Evolutionary conservation across 2,113 vertebrate species (phyloP).

Genomic region (Psittacara wagleri): DNA sequence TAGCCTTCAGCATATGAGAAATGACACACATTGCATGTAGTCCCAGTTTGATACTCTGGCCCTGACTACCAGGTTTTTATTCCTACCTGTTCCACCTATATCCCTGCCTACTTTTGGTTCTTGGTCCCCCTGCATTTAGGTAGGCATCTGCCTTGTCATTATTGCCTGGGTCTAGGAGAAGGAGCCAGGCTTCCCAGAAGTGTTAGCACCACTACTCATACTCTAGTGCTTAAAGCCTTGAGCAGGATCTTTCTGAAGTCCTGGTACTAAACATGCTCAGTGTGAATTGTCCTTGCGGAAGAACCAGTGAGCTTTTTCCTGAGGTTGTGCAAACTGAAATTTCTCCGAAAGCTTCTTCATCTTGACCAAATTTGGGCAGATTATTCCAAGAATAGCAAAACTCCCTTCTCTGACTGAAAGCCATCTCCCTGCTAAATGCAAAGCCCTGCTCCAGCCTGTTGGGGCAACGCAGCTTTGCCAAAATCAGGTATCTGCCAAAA

Average conservation of each 20-base stretch:
- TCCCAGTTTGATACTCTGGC: background rate
- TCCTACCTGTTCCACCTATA: background rate
- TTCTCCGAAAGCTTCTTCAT: conserved; percentile 16
- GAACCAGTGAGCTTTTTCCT: background rate
- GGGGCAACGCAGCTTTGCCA: background rate
- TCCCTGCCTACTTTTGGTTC: background rate
- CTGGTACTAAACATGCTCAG: background rate
- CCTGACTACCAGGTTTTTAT: background rate
- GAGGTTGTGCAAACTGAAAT: background rate
- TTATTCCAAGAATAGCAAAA: background rate
- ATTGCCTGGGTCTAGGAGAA: background rate
- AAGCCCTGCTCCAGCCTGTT: background rate
- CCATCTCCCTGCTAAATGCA: background rate
- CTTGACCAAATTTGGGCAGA: conserved; percentile 24
- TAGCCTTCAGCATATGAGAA: background rate
- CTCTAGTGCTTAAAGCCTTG: background rate
- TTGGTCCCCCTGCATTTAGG: background rate
- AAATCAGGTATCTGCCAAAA: background rate
- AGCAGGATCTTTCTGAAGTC: background rate
- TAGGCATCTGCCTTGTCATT: background rate
- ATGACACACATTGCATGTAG: fast-evolving
- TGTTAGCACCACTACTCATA: background rate
- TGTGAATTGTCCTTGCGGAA: background rate
- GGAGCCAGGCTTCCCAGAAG: background rate
- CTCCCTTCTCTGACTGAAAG: background rate